Conservation (phyloP, 1,140 invertebrate genomes). For the Drosophila persimilis region DNA sequence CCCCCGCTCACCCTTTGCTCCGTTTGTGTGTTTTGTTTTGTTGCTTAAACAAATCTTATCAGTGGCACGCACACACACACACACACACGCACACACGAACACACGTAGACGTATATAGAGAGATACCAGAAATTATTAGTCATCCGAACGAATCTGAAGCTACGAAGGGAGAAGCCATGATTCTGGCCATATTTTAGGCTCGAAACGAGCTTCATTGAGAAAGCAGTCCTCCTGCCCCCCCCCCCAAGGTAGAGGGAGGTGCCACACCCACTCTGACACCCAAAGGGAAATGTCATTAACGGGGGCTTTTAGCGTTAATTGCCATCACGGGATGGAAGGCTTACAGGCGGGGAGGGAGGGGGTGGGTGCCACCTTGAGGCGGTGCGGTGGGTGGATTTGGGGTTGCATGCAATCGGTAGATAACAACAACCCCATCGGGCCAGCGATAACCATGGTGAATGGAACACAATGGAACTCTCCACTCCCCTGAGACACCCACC, state of each 20-base stretch:
- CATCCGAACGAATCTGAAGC: slow-evolving; percentile 7
- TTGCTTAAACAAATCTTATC: slow-evolving; percentile 57
- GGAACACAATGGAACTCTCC: slow-evolving; percentile 24
- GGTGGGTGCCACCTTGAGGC: neutral
- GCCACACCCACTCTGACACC: neutral
- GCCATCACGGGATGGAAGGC: slow-evolving; percentile 24
- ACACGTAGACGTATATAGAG: neutral
- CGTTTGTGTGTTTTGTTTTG: slow-evolving; percentile 1
- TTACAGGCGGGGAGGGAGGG: neutral
- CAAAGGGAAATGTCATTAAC: slow-evolving; percentile 30
- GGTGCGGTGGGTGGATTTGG: slow-evolving; percentile 4
- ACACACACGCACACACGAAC: slow-evolving; percentile 1
- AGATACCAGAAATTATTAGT: slow-evolving; percentile 40
- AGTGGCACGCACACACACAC: slow-evolving; percentile 8
- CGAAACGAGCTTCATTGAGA: too few relatives aligned
- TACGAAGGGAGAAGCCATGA: too few relatives aligned
- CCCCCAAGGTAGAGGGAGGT: neutral
- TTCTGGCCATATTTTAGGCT: too few relatives aligned
- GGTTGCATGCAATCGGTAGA: slow-evolving; percentile 67
- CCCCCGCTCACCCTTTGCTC: slow-evolving; percentile 12
- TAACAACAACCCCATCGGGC: slow-evolving; percentile 36
- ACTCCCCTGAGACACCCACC: too few relatives aligned
- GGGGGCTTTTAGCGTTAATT: slow-evolving; percentile 61
- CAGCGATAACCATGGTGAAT: slow-evolving; percentile 71
- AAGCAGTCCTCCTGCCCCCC: too few relatives aligned